These are phyloP conservation scores for Intoshia linei DNA, from an alignment of 1,140 invertebrate genomes.

Conservation along the genomic window DNA sequence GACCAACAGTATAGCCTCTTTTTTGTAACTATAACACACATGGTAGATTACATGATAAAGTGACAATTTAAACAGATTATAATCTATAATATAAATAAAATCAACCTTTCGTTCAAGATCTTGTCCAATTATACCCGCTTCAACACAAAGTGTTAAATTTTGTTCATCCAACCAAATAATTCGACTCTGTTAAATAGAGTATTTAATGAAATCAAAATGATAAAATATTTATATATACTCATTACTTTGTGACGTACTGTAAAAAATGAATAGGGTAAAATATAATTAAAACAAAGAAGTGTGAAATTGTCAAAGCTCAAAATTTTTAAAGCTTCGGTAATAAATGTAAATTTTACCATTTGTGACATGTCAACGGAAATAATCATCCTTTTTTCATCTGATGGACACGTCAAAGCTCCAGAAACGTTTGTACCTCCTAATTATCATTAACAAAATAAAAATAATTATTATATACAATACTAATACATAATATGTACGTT, in stretches of 20 bases:
- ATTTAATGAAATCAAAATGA: neutral
- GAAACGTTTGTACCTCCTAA: conserved; percentile 62
- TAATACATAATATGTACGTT: too few relatives aligned
- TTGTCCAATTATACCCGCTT: conserved; percentile 69
- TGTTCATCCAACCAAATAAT: conserved; percentile 69
- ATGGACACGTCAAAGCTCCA: conserved; percentile 49
- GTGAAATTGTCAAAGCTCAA: neutral
- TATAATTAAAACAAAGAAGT: neutral
- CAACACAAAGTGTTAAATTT: conserved; percentile 44
- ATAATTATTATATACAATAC: too few relatives aligned
- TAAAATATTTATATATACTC: neutral
- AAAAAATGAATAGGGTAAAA: neutral
- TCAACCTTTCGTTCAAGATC: conserved; percentile 28
- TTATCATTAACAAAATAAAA: conserved; percentile 2
- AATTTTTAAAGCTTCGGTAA: neutral
- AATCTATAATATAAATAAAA: neutral
- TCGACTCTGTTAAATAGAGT: conserved; percentile 17
- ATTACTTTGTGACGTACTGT: neutral
- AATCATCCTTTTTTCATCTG: conserved; percentile 43
- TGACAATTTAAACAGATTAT: neutral
- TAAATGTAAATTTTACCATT: conserved; percentile 31
- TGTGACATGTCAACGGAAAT: conserved; percentile 64
- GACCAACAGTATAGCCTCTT: conserved; percentile 28
- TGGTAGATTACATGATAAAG: conserved; percentile 7
- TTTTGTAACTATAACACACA: conserved; percentile 12